Base-by-base conservation (phyloP, 2,888 invertebrate species). In the Lepidonotus clava region DNA sequence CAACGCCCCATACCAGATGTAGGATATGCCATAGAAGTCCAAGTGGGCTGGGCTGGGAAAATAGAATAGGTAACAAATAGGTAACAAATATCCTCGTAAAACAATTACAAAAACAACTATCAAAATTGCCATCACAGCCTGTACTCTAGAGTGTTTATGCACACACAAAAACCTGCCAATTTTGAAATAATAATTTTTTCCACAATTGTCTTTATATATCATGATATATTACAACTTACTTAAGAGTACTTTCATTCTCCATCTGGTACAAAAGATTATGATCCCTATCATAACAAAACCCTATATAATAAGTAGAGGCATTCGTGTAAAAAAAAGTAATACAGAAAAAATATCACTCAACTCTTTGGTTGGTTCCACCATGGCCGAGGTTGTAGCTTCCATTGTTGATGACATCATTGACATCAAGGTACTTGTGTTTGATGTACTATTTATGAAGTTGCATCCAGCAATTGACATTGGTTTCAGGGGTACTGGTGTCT, bases 1-100 rank as follows among this genome's bases (percentile, higher is more conserved):
- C 5, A 51, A 28, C n/a, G 84, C 84, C 4, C 84, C 56, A 34
- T 51, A 84, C 84, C 84, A 84, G 14, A 56, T 28, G 84, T 84
- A 84, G 6, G 84, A 84, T n/a, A 84, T 84, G 28, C 41, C 56
- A 34, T 84, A 84, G 56, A 84, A 46, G 46, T 46, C 46, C 8
- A 46, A 18, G 46, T 46, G 46, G 46, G 46, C 46, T 8, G 46
- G 46, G 46, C 46, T 46, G 46, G 8, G 18, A 46, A 11, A 11
- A 46, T 11, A 46, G 18, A 46, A 18, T 11, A 46, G 66, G 66
- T 66, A 8, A 66, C 6, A 24, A 8, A 8, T 66, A 6, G 8
- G 66, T 8, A 28, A 66, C 6, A 66, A 66, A 6, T 11, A 46
- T 8, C 46, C 18, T 18, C 18, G 8, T 46, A n/a, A n/a, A n/a